Conservation (phyloP, 2,888 invertebrate species). For the Lissocephala sabroskyi region DNA sequence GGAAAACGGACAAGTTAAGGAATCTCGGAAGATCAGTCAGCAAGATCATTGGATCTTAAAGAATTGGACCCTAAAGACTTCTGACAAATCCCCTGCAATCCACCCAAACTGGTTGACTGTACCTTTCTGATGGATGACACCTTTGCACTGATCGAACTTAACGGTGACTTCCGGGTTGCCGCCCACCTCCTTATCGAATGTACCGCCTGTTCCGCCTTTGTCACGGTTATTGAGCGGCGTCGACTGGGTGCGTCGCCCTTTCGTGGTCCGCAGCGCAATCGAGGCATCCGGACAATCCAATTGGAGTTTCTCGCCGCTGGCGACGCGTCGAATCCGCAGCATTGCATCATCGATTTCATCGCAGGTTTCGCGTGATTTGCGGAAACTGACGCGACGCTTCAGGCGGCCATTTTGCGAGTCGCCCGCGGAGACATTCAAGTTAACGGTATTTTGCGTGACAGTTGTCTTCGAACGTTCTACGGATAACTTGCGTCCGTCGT, state of each 20-base stretch:
- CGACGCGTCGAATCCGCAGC: constrained; percentile 19
- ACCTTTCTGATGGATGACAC: constrained; percentile 51
- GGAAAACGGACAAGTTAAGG: no score
- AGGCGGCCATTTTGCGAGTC: constrained; percentile 7
- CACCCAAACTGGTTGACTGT: no score
- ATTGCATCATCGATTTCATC: constrained; percentile 26
- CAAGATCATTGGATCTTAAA: no score
- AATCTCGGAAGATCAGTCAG: no score
- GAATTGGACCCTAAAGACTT: no score
- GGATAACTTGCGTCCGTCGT: no score
- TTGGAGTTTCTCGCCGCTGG: constrained; percentile 14
- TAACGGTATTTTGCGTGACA: constrained; percentile 22
- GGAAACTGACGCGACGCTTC: constrained; percentile 10
- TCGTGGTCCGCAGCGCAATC: constrained; percentile 31
- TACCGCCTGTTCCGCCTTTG: constrained; percentile 7
- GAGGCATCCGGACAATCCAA: constrained; percentile 29
- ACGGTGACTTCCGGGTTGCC: constrained; percentile 22
- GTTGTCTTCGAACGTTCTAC: background rate
- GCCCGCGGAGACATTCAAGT: constrained; percentile 9
- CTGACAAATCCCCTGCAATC: no score
- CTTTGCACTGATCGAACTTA: constrained; percentile 48
- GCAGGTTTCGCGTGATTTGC: constrained; percentile 18
- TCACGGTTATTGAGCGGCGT: background rate
- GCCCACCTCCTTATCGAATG: constrained; percentile 15
- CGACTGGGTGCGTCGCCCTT: no score